Conservation (phyloP, 1,140 invertebrate species). For the Cheumatopsyche charites region DNA sequence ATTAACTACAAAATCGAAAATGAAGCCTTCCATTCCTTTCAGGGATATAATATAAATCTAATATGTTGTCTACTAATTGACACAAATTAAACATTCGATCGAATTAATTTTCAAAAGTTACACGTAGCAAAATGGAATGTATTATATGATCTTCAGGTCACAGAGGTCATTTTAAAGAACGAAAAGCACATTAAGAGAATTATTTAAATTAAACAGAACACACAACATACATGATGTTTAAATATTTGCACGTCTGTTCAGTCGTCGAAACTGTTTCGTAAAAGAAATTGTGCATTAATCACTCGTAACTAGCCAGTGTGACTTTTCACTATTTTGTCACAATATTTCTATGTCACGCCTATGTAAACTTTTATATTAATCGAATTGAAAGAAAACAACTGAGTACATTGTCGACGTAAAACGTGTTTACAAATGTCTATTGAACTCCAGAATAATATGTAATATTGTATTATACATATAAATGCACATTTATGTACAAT, state of each 20-base stretch:
- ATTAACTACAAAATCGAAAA: no score
- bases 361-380: neutral
- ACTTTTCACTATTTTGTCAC: slow-evolving; percentile 1
- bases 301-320: neutral
- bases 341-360: slow-evolving; percentile 19
- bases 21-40: no score
- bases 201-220: neutral
- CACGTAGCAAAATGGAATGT: no score
- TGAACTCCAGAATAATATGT: neutral
- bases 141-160: neutral
- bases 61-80: no score
- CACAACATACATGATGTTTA: neutral
- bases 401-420: neutral
- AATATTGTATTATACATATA: neutral
- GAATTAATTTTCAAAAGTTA: no score
- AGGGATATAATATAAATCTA: no score
- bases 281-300: neutral
- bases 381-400: slow-evolving; percentile 4
- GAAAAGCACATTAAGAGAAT: neutral
- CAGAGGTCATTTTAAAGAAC: no score
- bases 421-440: slow-evolving; percentile 4
- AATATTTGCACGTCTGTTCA: neutral
- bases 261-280: neutral
- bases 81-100: no score
- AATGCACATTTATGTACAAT: no score